Percentiles rank a stretch among this genome's conserved stretches.
Evolutionary conservation across 2,888 invertebrate species (phyloP).

Genomic region (Oscheius sp.): DNA sequence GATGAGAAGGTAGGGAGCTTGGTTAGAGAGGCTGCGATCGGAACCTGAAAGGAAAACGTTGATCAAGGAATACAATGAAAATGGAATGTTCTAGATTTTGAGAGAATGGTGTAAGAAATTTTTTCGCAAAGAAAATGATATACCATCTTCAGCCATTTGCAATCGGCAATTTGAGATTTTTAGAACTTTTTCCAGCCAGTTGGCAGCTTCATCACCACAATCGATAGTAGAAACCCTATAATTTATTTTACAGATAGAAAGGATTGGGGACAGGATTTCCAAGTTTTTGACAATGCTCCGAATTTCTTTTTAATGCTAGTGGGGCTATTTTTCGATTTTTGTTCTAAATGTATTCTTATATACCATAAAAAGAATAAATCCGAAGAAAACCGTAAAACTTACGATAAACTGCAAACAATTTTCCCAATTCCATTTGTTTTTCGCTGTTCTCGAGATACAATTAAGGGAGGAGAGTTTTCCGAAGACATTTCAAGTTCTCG

Average conservation of each 20-base stretch:
- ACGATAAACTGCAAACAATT: constrained; percentile 17
- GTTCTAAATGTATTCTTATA: no score
- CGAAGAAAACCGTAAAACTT: no score
- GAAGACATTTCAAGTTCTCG: neutral
- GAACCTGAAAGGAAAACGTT: constrained; percentile 69
- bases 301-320: no score
- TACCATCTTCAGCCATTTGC: constrained; percentile 35
- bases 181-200: constrained; percentile 79
- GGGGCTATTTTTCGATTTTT: no score
- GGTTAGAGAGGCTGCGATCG: constrained; percentile 76
- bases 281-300: no score
- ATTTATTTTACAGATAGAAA: neutral
- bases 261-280: no score
- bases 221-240: constrained; percentile 80
- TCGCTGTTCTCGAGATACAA: neutral
- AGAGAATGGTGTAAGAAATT: no score
- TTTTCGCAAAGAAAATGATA: neutral
- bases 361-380: no score
- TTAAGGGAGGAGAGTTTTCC: neutral
- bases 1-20: constrained; percentile 85
- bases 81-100: no score
- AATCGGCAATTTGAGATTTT: constrained; percentile 42
- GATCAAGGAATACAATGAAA: no score
- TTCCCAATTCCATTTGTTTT: constrained; percentile 3
- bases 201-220: constrained; percentile 83